Base-by-base conservation (phyloP, 2,888 invertebrate genomes). In the Drosophila mulleri region DNA sequence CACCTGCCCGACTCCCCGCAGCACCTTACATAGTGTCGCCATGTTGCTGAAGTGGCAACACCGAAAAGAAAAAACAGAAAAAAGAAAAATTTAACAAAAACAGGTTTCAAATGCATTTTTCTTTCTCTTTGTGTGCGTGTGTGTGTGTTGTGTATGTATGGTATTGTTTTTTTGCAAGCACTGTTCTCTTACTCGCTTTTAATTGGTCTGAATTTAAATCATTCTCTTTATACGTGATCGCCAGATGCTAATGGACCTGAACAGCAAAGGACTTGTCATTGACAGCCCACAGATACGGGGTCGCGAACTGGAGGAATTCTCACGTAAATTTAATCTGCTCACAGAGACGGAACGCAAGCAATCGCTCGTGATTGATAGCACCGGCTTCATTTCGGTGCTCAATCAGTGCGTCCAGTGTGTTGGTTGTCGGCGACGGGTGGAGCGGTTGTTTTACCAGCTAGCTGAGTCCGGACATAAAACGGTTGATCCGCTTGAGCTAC, bases 351-450 rank as follows among this genome's bases (percentile, higher is more conserved):
- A 98, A 93, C 94, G 97, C 50, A 95, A 95, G 91, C 94, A 95
- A 79, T 97, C 98, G 20, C 95, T 98, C 84, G 95, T 96, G 94
- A 97, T 98, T 63, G 96, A 96, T 64, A 96, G 96, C 89, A 95
- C 96, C 83, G 97, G 97, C 93, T 95, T 98, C 89, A 94, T 97
- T 91, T 95, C 96, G 88, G 96, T 98, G 89, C 94, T 98, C 78
- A 96, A 97, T 93, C 97, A 98, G 94, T 96, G 96, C 93, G 97
- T 98, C 91, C 98, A 98, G 78, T 98, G 98, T 94, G 97, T 98
- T 90, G 98, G 98, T 75, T 98, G 98, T 93, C 94, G 98, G 79
- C 95, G 97, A 91, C 98, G 98, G 92, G 98, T 98, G 84, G 98
- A 98, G 93, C 95, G 97, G 84, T 94, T 98, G 80, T 98, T 97